Percentiles rank a stretch among this genome's conserved stretches.
Conservation (phyloP, 2,797 vertebrate species). For the Amphiprion clarkii region DNA sequence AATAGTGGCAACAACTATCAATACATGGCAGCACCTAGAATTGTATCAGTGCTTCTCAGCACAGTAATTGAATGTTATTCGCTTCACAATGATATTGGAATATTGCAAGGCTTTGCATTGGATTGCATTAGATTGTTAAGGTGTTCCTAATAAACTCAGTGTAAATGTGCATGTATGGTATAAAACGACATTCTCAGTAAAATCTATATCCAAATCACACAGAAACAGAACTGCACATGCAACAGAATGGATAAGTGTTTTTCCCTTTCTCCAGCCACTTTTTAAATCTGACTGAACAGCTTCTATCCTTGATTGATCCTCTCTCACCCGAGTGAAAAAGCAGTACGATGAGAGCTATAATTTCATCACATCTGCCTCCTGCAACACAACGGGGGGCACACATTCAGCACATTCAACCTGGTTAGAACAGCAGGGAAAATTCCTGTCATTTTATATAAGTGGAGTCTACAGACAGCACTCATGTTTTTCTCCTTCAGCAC, state of each 20-base stretch:
- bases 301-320: constrained; percentile 26
- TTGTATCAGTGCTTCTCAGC: constrained; percentile 1
- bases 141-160: background rate
- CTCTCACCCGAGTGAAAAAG: constrained; percentile 16
- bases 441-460: constrained; percentile 16
- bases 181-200: background rate
- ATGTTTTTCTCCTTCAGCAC: constrained; percentile 3
- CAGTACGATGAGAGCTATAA: constrained; percentile 14
- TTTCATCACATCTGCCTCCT: constrained; percentile 37
- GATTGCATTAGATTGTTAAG: background rate
- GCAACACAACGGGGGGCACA: constrained; percentile 6
- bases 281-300: constrained; percentile 16
- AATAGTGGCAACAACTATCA: background rate
- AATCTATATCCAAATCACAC: background rate
- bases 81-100: background rate
- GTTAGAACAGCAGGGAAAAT: constrained; percentile 18
- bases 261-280: background rate
- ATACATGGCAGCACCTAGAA: background rate
- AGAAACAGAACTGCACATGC: background rate
- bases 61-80: background rate
- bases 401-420: constrained; percentile 29
- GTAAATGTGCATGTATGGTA: background rate
- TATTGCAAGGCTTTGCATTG: constrained; percentile 4
- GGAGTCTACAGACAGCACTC: background rate
- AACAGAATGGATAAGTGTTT: background rate